These are phyloP conservation scores for Himalopsyche tibetana DNA, from an alignment of 2,888 invertebrate species.

Conservation along the genomic window DNA sequence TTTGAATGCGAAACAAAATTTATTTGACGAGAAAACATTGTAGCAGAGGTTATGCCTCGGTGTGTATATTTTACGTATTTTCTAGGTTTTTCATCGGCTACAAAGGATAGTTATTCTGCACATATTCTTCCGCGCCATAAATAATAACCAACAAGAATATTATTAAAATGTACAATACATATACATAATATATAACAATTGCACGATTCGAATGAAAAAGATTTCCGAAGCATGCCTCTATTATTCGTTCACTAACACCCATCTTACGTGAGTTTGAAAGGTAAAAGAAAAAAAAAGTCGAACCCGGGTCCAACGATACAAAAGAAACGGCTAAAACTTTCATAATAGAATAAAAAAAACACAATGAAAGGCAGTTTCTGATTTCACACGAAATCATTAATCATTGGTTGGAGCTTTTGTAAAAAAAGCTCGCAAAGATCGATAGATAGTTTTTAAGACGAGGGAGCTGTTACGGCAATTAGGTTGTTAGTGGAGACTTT, in stretches of 20 bases:
- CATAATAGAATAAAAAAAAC: neutral
- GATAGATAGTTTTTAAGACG: neutral
- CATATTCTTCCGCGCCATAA: too few species aligned
- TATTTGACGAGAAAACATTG: too few species aligned
- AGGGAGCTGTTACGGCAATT: neutral
- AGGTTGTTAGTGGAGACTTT: neutral
- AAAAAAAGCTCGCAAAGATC: neutral
- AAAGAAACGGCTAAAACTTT: conserved; percentile 9
- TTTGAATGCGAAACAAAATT: too few species aligned
- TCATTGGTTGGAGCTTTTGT: neutral
- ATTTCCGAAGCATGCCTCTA: neutral
- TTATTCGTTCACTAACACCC: neutral
- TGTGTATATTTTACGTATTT: too few species aligned
- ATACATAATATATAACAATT: too few species aligned
- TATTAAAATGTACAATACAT: too few species aligned
- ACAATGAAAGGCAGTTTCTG: conserved; percentile 3
- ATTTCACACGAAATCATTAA: conserved; percentile 17
- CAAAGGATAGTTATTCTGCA: too few species aligned
- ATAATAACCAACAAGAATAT: too few species aligned
- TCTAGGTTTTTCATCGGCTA: too few species aligned
- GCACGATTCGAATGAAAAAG: neutral
- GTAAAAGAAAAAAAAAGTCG: neutral
- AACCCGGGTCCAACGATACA: conserved; percentile 8
- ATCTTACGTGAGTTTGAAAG: conserved; percentile 23
- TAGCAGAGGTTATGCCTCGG: too few species aligned